Evolutionary conservation across 2,888 invertebrate species (phyloP), one percentile per base, ranked within the genome.

Genomic region (Phengaris alcon): DNA sequence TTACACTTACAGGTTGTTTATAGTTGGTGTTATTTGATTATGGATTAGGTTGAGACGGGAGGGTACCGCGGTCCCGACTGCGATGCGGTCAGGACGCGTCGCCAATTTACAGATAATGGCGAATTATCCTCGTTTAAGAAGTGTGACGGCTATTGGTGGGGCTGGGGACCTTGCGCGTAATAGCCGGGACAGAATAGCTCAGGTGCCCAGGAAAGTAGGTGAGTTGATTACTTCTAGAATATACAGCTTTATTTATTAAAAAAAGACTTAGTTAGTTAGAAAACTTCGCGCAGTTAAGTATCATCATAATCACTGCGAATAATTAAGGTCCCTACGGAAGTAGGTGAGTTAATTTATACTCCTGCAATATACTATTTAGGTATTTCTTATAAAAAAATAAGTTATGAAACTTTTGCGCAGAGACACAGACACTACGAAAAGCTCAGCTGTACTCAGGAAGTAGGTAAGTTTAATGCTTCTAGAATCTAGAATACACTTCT

Each of bases 91-190:
- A 81, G 91, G 90, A 90, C 90, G 91, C 87, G 86, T 86, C 88
- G 87, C 90, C 93, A 93, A 93, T 93, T 93, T 93, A 91, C 93
- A 89, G 92, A 91, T 92, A 91, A 91, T 90, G 90, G 91, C 91
- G 90, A 93, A 93, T 93, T 93, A 91, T 92, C 91, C 89, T 90
- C 91, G 92, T 93, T 92, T 91, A 93, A 93, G 93, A 90, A 90
- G 91, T 93, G 93, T 89, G 87, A 89, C 89, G 85, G 87, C 86
- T 88, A 89, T 91, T 92, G 93, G 93, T 91, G 92, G 93, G 90
- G 90, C 91, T 91, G 84, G 91, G 35, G 93, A 93, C 93, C 93
- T 93, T 93, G 93, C 85, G 85, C 87, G 82, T 92, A 93, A 93
- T 92, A 81, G 88, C 83, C 82, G 88, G 88, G 89, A 88, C 64